Base-by-base conservation (phyloP, 2,113 vertebrate genomes). In the Eretmochelys imbricata region DNA sequence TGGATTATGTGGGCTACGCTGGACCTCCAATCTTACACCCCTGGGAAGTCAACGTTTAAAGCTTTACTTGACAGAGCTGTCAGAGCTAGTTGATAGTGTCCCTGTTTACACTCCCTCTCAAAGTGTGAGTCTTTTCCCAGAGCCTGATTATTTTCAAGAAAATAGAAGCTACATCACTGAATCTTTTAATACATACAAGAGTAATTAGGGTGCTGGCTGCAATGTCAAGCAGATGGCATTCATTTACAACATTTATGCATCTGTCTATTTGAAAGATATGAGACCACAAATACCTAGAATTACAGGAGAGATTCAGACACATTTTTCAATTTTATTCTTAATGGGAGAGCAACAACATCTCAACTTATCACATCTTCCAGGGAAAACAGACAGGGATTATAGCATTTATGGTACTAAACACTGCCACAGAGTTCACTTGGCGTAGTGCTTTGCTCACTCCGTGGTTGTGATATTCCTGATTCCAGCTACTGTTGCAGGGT, bases 241-340 rank as follows among this genome's bases (percentile, higher is more conserved):
- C 17, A 86, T 57, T 16, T 42, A 75, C 38, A 78, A 29, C 76
- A 51, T 80, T n/a, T n/a, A 62, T 38, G 42, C 62, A 31, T 82
- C 27, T 50, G 38, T 29, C 50, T 72, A 19, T 42, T 59, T 82
- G 62, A 54, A 54, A 91, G 29, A 38, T 10, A 48, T 10, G n/a
- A 80, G 49, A 51, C 22, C 14, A 53, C 29, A 59, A 92, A 53
- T 9, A 29, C 88, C 14, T 55, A 22, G 0, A 93, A 16, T 42
- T 48, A 88, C 57, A 93, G 62, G 89, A 92, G 82, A 92, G 93
- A 92, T 14, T 1, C 81, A 89, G 85, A 54, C 93, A 35, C 35
- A 48, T 80, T 93, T 95, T 95, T 94, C 91, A 92, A 8, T 86
- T 98, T 98, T 97, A 97, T 96, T 97, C 89, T 96, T 75, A 65